Base-by-base conservation (phyloP, 2,113 vertebrate genomes). In the Pachypanchax playfairii region DNA sequence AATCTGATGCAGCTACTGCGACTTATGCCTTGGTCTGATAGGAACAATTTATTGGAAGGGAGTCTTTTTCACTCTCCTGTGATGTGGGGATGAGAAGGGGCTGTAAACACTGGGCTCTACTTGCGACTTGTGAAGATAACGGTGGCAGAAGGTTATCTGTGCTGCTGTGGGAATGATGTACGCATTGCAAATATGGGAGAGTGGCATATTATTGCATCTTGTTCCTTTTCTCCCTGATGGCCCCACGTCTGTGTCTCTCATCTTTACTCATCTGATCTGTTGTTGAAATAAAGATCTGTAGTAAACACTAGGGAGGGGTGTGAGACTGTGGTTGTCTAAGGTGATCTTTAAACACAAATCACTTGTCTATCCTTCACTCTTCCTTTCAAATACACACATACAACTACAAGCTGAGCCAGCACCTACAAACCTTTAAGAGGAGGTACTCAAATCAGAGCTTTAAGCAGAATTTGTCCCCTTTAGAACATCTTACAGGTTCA, bases 81-180 rank as follows among this genome's bases (percentile, higher is more conserved):
- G 73, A 85, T 75, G 65, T 39, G 59, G 29, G 31, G 48, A 75
- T 54, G 56, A 81, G 83, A 75, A n/a, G 65, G 63, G 67, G 74
- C 47, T 38, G 76, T 79, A 79, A 84, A 86, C 77, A 84, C 61
- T 20, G 25, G 59, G 43, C 44, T 79, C 65, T 61, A 41, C 65
- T 66, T 3, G 57, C 15, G 5, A 70, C 10, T 26, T 1, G 14
- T 36, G 51, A 21, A 77, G 79, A 82, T 86, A 86, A 79, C 63
- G 13, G 68, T 53, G 65, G 61, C 79, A 73, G 61, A 65, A 80
- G 79, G 83, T 85, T 83, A 85, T 86, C 82, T 52, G 43, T 0
- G 4, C 6, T 21, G 17, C 62, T 58, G 35, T 25, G 36, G 77
- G 59, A 71, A 70, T 74, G 80, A 85, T 77, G 76, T 53, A 77